Conservation (phyloP, 2,888 invertebrate species). For the Cephus rjabovi region DNA sequence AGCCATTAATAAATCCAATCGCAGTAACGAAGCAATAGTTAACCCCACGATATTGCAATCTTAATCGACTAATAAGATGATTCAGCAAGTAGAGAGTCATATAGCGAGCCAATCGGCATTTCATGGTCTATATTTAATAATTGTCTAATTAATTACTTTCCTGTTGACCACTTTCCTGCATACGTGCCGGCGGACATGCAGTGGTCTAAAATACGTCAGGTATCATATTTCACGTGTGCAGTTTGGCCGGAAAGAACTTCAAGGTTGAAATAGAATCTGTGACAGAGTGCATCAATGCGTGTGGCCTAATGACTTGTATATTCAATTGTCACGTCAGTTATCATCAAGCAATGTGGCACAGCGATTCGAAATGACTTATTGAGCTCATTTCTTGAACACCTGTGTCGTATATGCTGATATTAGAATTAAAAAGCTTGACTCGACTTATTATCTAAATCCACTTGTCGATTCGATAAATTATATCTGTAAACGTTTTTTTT, state of each 20-base stretch:
- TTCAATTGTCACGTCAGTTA: slow-evolving; percentile 57
- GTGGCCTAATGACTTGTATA: background rate
- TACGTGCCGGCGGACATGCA: background rate
- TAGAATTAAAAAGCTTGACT: background rate
- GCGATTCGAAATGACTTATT: background rate
- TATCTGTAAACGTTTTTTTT: background rate
- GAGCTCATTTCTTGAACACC: background rate
- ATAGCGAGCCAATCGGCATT: slow-evolving; percentile 32
- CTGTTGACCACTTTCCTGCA: slow-evolving; percentile 6
- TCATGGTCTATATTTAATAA: slow-evolving; percentile 42
- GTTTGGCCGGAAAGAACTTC: background rate
- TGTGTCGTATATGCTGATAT: background rate
- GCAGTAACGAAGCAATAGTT: slow-evolving; percentile 49
- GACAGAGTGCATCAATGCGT: background rate
- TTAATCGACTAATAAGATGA: slow-evolving; percentile 52
- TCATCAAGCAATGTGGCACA: slow-evolving; percentile 51
- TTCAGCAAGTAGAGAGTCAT: slow-evolving; percentile 18
- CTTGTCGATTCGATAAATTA: background rate
- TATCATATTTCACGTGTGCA: background rate
- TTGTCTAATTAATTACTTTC: slow-evolving; percentile 51
- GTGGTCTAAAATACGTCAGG: background rate
- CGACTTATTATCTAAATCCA: background rate
- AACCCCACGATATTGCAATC: slow-evolving; percentile 56
- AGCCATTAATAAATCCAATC: slow-evolving; percentile 28
- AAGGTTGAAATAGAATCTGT: background rate